phyloP scores from a whole-genome alignment of 2,888 invertebrate genomes.

The Tipula unca region DNA sequence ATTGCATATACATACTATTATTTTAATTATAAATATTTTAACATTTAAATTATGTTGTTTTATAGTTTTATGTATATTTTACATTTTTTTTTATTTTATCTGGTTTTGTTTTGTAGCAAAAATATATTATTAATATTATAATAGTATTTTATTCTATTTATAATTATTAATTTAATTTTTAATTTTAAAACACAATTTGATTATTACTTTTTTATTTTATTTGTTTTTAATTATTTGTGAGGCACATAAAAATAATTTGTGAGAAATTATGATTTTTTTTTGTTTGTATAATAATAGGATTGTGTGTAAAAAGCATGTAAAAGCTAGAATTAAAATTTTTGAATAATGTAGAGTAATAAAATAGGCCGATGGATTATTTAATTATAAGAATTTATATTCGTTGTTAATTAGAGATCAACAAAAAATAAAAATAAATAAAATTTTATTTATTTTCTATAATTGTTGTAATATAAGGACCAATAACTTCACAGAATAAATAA shows the following conservation, averaged over 20 bases:
- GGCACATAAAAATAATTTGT: slow-evolving; percentile 8
- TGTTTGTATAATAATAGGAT: too few species aligned
- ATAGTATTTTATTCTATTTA: neutral
- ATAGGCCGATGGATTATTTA: neutral
- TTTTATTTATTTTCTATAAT: too few species aligned
- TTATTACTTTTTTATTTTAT: neutral
- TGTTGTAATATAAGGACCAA: too few species aligned
- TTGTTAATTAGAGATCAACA: neutral
- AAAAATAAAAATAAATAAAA: neutral
- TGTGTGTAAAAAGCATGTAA: neutral
- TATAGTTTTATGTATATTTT: neutral
- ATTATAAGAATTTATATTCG: neutral
- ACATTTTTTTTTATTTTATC: neutral
- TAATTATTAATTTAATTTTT: neutral
- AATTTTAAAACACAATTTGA: neutral
- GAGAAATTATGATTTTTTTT: too few species aligned
- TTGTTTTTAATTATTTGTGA: neutral
- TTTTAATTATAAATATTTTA: neutral
- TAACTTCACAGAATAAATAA: too few species aligned
- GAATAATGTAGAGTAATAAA: neutral
- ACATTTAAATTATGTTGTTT: neutral
- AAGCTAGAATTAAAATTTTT: neutral
- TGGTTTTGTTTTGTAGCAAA: neutral
- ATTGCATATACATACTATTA: neutral
- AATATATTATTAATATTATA: neutral